Base-by-base conservation (phyloP, 2,888 invertebrate species). In the Gymnoscelis rufifasciata region DNA sequence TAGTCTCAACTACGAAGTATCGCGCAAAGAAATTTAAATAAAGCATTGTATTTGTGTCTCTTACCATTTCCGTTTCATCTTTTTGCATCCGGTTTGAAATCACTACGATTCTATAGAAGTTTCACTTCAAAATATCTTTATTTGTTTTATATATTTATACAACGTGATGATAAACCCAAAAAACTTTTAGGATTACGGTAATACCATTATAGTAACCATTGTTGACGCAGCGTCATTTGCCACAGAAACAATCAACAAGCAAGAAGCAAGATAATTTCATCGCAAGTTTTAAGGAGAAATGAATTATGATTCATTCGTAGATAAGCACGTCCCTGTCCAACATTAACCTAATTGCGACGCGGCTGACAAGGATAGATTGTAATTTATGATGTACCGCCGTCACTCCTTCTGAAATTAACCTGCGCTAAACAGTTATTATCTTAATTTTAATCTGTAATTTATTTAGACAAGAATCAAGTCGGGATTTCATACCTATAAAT, bases 311-410 rank as follows among this genome's bases (percentile, higher is more conserved):
- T 53, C 33, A 30, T 47, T 49, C 28, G 19, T 23, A 47, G 58
- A 64, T 61, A 59, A 60, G 57, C 57, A 60, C 60, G 56, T 63
- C 60, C 60, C 58, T 46, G 57, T 60, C 57, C 51, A 58, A 62
- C 53, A 62, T 60, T 60, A 64, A 60, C 60, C 52, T 59, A 64
- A 69, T 64, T 68, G 57, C 59, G 59, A 51, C 49, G 48, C 51
- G 54, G 54, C 64, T 66, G 76, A 78, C 77, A 63, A 51, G 55
- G 74, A 76, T 75, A 68, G 74, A 78, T 77, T 70, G 67, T 66
- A 74, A 78, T 76, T 71, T 72, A 78, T 54, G 71, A 70, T 61
- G 42, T 47, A 43, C 51, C 59, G 54, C 55, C 62, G 56, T 56
- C 46, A 51, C 35, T 60, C 54, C 60, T 62, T 56, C 59, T 60